phyloP scores from a whole-genome alignment of 2,797 vertebrate species.

The Eulemur mongoz region DNA sequence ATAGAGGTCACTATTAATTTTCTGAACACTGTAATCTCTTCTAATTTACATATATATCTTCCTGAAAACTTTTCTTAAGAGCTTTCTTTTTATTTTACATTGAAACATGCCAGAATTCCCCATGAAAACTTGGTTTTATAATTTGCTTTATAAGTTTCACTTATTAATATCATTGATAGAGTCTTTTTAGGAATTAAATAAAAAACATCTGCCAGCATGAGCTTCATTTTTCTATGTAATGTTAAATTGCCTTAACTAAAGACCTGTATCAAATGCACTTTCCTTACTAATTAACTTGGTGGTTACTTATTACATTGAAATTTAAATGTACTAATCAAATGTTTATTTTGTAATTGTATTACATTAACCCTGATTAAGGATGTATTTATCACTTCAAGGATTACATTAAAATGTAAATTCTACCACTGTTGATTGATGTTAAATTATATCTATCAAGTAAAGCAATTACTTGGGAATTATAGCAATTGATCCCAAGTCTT shows the following conservation, averaged over 20 bases:
- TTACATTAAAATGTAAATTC: conserved; percentile 82
- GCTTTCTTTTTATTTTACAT: not conserved
- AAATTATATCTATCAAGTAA: conserved; percentile 72
- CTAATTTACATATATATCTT: not conserved
- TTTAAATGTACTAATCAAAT: conserved; percentile 84
- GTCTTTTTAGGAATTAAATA: not conserved
- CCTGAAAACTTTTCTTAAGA: not conserved
- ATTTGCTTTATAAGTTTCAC: conserved; percentile 46
- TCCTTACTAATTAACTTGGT: conserved; percentile 80
- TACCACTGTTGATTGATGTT: conserved; percentile 75
- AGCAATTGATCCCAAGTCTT: not conserved
- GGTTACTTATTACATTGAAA: conserved; percentile 78
- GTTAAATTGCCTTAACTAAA: conserved; percentile 58
- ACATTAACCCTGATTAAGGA: conserved; percentile 82
- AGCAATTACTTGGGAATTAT: conserved; percentile 52
- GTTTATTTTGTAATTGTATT: conserved; percentile 83
- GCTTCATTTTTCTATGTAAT: not conserved
- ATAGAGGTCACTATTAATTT: not conserved
- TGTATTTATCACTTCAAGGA: conserved; percentile 78
- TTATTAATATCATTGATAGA: conserved; percentile 18
- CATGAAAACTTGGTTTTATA: not conserved
- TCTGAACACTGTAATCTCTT: not conserved
- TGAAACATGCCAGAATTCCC: not conserved
- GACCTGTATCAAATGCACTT: conserved; percentile 65
- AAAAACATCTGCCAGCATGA: not conserved